Percentiles rank a stretch among this genome's conserved stretches.
Conservation (phyloP, 2,888 invertebrate genomes). For the Drosophila nr. fundita region DNA sequence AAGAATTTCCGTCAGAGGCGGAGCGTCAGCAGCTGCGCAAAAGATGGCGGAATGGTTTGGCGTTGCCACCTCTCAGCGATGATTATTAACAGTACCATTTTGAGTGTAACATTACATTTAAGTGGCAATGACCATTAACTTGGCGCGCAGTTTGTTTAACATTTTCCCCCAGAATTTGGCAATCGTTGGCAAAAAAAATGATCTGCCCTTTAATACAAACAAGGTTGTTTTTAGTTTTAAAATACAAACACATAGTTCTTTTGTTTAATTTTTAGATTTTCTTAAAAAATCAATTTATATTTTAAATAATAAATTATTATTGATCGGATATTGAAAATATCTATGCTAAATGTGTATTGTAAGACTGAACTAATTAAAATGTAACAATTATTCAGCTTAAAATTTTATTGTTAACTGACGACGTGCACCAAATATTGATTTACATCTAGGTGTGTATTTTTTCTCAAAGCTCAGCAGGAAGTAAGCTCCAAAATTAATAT, state of each 20-base stretch:
- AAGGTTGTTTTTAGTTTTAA: neutral
- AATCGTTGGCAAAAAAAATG: neutral
- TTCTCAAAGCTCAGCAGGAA: neutral
- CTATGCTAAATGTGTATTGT: neutral
- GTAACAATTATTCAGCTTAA: neutral
- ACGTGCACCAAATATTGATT: neutral
- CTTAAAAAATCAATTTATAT: neutral
- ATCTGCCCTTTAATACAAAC: neutral
- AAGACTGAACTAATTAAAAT: neutral
- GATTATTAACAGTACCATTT: slow-evolving; percentile 28
- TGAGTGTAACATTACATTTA: slow-evolving; percentile 30
- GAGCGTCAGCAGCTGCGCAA: slow-evolving; percentile 59
- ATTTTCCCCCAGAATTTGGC: neutral
- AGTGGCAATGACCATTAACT: neutral
- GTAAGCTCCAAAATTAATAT: neutral
- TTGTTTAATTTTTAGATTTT: neutral
- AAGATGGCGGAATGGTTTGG: slow-evolving; percentile 78
- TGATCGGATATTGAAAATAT: neutral
- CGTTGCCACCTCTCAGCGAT: slow-evolving; percentile 36
- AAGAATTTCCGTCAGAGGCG: slow-evolving; percentile 75
- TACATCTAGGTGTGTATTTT: neutral
- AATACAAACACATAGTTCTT: neutral
- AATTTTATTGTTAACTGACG: neutral
- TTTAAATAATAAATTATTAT: neutral
- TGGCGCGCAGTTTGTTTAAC: slow-evolving; percentile 16